Percentiles rank a stretch among this genome's conserved stretches.
Conservation (phyloP, 2,113 vertebrate genomes). For the Urocitellus parryii region DNA sequence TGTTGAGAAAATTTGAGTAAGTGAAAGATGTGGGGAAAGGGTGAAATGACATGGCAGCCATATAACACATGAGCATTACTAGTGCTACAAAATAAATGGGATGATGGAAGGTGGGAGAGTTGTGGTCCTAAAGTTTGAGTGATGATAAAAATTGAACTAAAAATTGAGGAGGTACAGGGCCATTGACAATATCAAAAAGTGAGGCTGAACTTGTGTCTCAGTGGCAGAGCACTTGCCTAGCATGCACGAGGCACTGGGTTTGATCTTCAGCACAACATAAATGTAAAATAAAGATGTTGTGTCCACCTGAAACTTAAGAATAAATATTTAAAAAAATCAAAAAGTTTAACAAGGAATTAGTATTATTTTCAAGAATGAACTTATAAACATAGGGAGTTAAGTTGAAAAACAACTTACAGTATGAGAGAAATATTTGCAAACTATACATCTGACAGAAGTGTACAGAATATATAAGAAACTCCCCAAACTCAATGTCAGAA, state of each 20-base stretch:
- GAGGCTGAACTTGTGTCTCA: no score
- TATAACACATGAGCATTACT: background rate
- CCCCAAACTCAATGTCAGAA: background rate
- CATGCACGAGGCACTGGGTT: no score
- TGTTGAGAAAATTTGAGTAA: background rate
- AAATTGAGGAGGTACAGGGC: background rate
- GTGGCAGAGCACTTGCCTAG: no score
- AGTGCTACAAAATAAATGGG: background rate
- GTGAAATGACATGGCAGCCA: accelerated
- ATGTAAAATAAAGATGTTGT: no score
- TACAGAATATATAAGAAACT: background rate
- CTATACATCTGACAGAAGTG: no score
- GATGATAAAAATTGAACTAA: no score
- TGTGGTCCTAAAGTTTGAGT: background rate
- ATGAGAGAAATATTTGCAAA: background rate
- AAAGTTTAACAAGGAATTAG: background rate
- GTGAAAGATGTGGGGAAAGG: background rate
- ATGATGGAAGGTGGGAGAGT: background rate
- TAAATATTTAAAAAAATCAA: no score
- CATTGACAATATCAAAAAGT: background rate
- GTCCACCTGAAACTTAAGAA: no score
- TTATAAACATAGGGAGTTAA: background rate
- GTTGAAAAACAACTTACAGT: background rate
- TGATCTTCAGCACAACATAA: no score
- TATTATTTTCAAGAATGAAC: background rate